Conservation (phyloP, 1,140 invertebrate species). For the Bradynema listronoti region DNA sequence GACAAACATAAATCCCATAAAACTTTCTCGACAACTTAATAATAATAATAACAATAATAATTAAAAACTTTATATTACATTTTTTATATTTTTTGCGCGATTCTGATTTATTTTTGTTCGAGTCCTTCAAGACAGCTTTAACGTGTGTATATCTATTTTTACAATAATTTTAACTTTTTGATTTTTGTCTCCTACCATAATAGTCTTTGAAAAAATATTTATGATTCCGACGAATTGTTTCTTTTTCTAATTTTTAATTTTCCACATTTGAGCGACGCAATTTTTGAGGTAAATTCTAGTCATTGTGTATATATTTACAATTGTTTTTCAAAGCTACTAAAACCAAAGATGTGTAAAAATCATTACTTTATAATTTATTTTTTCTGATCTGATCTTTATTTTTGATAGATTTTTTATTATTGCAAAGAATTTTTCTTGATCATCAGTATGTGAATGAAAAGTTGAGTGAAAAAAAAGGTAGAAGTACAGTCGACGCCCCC, state of each 20-base stretch:
- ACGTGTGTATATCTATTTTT: no score
- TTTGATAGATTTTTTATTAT: neutral
- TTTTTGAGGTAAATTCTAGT: slow-evolving; percentile 9
- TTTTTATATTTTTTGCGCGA: neutral
- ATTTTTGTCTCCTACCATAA: no score
- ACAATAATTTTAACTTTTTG: no score
- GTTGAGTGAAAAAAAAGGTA: neutral
- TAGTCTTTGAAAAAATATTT: no score
- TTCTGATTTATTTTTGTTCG: neutral
- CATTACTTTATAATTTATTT: neutral
- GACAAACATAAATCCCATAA: neutral
- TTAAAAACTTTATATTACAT: neutral
- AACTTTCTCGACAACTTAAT: no score
- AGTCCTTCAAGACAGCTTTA: neutral
- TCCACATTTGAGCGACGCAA: no score
- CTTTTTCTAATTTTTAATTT: no score
- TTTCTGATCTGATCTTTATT: neutral
- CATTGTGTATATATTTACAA: slow-evolving; percentile 11
- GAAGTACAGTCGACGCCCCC: neutral
- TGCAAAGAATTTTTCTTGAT: neutral
- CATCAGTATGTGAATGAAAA: neutral
- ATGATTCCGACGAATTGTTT: no score
- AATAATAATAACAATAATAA: no score
- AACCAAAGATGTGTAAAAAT: slow-evolving; percentile 13
- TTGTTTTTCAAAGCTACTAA: neutral